Conservation (phyloP, 2,888 invertebrate species). For the Carpatolechia fugitivella region DNA sequence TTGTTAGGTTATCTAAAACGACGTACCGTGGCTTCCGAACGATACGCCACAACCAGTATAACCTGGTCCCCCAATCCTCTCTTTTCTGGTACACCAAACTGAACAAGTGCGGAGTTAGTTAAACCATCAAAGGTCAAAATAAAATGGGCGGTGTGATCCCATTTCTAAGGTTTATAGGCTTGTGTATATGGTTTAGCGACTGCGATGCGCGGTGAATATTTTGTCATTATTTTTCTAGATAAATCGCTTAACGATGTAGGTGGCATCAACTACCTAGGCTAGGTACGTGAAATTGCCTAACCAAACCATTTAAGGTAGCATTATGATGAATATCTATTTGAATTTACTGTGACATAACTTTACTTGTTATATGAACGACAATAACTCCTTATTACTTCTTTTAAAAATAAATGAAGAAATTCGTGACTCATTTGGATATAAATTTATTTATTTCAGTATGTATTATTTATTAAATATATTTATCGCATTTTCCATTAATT, state of each 20-base stretch:
- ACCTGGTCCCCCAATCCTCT: constrained; percentile 43
- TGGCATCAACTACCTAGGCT: too few species aligned
- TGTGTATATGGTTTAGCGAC: constrained; percentile 12
- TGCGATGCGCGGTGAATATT: constrained; percentile 9
- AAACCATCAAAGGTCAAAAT: constrained; percentile 37
- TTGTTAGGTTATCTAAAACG: constrained; percentile 67
- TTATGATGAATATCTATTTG: too few species aligned
- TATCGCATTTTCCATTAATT: too few species aligned
- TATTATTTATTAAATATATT: too few species aligned
- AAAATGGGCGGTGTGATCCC: constrained; percentile 31
- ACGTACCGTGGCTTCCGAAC: constrained; percentile 33
- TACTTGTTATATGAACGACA: too few species aligned
- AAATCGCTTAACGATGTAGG: not conserved
- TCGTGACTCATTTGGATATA: too few species aligned
- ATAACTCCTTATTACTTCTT: too few species aligned
- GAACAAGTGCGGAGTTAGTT: constrained; percentile 19
- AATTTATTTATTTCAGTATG: too few species aligned
- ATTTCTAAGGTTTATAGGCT: constrained; percentile 16
- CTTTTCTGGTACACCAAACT: constrained; percentile 13
- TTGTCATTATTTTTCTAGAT: constrained; percentile 9
- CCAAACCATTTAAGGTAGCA: not conserved
- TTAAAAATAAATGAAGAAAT: too few species aligned
- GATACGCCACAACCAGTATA: constrained; percentile 47
- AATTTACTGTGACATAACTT: too few species aligned
- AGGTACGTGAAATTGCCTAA: not conserved